Base-by-base conservation (phyloP, 1,140 invertebrate species). In the Platyscapa corneri region DNA sequence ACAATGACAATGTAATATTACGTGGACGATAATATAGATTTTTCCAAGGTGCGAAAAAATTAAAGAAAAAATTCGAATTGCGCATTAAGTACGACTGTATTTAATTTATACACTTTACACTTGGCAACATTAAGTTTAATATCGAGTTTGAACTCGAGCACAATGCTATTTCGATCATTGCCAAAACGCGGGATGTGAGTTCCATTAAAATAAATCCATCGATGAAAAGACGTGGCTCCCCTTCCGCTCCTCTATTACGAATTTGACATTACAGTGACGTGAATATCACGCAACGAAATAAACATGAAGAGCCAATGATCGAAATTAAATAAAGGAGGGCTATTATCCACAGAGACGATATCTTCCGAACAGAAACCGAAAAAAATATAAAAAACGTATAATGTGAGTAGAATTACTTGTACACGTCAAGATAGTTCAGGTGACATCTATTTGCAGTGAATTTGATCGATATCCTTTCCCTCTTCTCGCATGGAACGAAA, bases 391-490 rank as follows among this genome's bases (percentile, higher is more conserved):
- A 27, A 16, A 77, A 82, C 76, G 75, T 67, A 32, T 53, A 74
- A 70, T 18, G 75, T 89, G 89, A 93, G 92, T 93, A 92, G 90
- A 93, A 92, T 92, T 91, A 91, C 92, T 90, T 93, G 92, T 93
- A 88, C 85, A 81, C 87, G 89, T 91, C 89, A 88, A 42, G 64
- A 86, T 87, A 83, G 86, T 87, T 87, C 88, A 85, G 85, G 82
- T 87, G 89, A 92, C 90, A 91, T 89, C 89, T 90, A 89, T 91
- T 90, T 90, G 84, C 86, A 83, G 85, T 88, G 90, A 91, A 90
- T 93, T 92, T 93, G 92, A 93, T 93, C 90, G 92, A 93, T 93
- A 89, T 80, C n/a, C 67, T 49, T 78, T 78, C 27, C 49, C 16
- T 20, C 18, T 42, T 34, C 60, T 34, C 46, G 27, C 56, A 65